Evolutionary conservation across 2,113 vertebrate species (phyloP), one percentile per base, ranked within the genome.

Genomic region (Cnemophilus loriae): DNA sequence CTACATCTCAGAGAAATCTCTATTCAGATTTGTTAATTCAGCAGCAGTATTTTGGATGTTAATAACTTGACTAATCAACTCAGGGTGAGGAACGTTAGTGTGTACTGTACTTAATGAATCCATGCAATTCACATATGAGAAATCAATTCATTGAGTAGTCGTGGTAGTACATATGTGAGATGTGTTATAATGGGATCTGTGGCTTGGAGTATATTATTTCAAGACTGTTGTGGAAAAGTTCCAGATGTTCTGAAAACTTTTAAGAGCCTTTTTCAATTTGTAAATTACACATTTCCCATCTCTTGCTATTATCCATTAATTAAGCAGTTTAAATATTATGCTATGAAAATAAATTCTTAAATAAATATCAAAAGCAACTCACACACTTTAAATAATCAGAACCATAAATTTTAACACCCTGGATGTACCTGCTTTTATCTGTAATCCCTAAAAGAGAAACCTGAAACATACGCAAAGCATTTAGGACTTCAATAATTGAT

Each of bases 241-340:
- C 90, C 94, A 97, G 94, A 95, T 95, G 81, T 80, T 90, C 75
- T 87, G 44, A 85, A 96, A 96, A 74, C 23, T 67, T 96, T 93
- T 87, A 95, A 95, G 74, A 96, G 63, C 61, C 79, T 91, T 84
- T 90, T 96, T 90, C 37, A 91, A 89, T 97, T 91, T 90, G 35
- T 63, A 94, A 90, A 84, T 94, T 68, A 82, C 11, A 68, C 1
- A 16, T 81, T 92, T 92, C 44, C 26, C 9, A 73, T 86, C 18
- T 75, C 57, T 65, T 79, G 9, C 26, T 49, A 69, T 91, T 85
- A 87, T 53, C 32, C 28, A 44, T 84, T 84, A 92, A 92, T 89
- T 91, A 94, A 56, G 5, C 16, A 52, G 26, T 56, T 92, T 41
- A 95, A 95, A 91, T 95, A 89, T 75, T 90, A 57, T 70, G 33